Base-by-base conservation (phyloP, 2,113 vertebrate species). In the Limanda limanda region DNA sequence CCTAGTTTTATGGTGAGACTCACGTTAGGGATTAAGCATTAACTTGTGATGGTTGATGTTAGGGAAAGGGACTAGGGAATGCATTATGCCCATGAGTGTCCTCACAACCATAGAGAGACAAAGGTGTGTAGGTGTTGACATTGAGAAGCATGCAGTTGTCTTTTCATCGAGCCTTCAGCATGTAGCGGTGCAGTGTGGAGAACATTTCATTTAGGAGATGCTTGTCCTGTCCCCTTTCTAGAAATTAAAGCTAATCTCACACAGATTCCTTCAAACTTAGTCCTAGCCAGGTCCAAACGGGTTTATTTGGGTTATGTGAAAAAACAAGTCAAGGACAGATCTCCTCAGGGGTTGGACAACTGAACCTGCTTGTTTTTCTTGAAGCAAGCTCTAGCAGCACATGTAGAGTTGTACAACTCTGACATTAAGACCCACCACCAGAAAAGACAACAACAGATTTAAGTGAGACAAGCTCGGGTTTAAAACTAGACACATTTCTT, bases 121-220 rank as follows among this genome's bases (percentile, higher is more conserved):
- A 57, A 57, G 24, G 51, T 76, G 42, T 68, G 47, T 52, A 51
- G 15, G 66, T 56, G 52, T 24, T 17, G 3, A 55, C 63, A 54
- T 0, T 64, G 47, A 60, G 55, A 12, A 71, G 24, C n/a, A n/a
- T n/a, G n/a, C 55, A 48, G 47, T 67, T 47, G 35, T 56, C 0
- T 57, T 64, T 57, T 51, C 27, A 67, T 13, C 21, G 17, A 15
- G n/a, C 48, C 31, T 37, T 8, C 25, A 35, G 31, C 8, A 1
- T 54, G 52, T 4, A 54, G 18, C 18, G 4, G n/a, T 54, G 52
- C 20, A 54, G n/a, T 12, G n/a, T 31, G 31, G 31, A 5, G 21
- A 57, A 2, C 14, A 21, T 21, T 54, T 10, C 20, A 54, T 20
- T n/a, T 2, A 37, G 35, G 35, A 37, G 35, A 37, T 37, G 35